Conservation (phyloP, 2,888 invertebrate species). For the Odontomyia ornata region DNA sequence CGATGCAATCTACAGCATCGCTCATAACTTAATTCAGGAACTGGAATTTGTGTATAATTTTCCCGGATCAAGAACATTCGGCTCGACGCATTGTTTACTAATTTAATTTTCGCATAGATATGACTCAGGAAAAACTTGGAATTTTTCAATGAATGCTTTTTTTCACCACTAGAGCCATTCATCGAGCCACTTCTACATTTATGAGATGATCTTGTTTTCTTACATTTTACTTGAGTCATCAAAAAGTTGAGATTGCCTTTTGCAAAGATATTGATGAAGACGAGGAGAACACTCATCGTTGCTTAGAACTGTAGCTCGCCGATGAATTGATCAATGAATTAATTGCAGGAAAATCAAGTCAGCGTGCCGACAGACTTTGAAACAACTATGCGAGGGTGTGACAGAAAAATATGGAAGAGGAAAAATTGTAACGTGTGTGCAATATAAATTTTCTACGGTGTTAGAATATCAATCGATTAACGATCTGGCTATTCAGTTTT, state of each 20-base stretch:
- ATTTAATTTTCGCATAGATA: slow-evolving; percentile 8
- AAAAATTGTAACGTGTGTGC: neutral
- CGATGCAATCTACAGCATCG: neutral
- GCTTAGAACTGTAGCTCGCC: neutral
- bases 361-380: neutral
- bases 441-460: neutral
- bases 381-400: neutral
- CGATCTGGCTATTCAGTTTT: too few species aligned
- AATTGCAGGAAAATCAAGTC: slow-evolving; percentile 10
- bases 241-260: neutral
- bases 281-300: slow-evolving; percentile 17
- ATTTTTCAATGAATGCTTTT: slow-evolving; percentile 5
- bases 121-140: slow-evolving; percentile 35
- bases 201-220: slow-evolving; percentile 7
- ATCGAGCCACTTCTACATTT: neutral
- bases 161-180: neutral
- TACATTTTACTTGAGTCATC: slow-evolving; percentile 24
- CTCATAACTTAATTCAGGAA: neutral
- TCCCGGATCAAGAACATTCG: neutral
- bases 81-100: slow-evolving; percentile 6
- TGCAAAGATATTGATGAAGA: neutral
- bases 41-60: neutral
- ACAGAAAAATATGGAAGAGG: neutral
- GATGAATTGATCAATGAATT: slow-evolving; percentile 23
- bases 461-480: too few species aligned